Base-by-base conservation (phyloP, 2,888 invertebrate genomes). In the Lasiommata megera region DNA sequence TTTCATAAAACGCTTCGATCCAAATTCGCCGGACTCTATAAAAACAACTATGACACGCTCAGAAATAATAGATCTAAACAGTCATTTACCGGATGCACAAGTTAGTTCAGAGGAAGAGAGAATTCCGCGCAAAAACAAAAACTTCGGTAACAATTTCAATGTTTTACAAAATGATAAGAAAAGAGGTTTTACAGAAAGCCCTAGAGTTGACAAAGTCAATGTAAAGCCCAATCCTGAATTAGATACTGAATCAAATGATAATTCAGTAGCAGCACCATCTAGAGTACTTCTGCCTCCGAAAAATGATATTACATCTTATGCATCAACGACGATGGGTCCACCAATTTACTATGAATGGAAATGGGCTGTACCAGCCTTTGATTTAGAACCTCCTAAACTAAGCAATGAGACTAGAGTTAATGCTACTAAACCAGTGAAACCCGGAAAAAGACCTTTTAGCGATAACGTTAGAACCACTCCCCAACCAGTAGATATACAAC, bases 311-410 rank as follows among this genome's bases (percentile, higher is more conserved):
- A 74, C 91, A 1, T 66, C 74, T 0, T 61, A 76, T 6, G 76
- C 77, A 0, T 79, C 88, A 3, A 92, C 93, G 0, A 93, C 93
- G 0, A 91, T 92, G 69, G 93, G 93, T 1, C 93, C 93, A 0
- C 93, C 93, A 0, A 92, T 93, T 51, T 93, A 93, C 67, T 93
- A 92, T 65, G 93, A 93, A 73, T 93, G 93, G 93, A 93, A 93
- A 74, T 93, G 93, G 93, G 93, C 93, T 5, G 91, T 92, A 0
- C 93, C 93, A 0, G 92, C 93, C 0, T 90, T 92, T 55, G 93
- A 91, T 11, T 73, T 93, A 1, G 87, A 92, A 61, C 92, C 92
- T 6, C 93, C 93, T 0, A 93, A 92, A 62, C 59, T 67, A 29
- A 77, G 78, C 3, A 92, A 92, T 62, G 82, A 76, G 1, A 84